Conservation (phyloP, 2,888 invertebrate genomes). For the Nasonovia ribisnigri region DNA sequence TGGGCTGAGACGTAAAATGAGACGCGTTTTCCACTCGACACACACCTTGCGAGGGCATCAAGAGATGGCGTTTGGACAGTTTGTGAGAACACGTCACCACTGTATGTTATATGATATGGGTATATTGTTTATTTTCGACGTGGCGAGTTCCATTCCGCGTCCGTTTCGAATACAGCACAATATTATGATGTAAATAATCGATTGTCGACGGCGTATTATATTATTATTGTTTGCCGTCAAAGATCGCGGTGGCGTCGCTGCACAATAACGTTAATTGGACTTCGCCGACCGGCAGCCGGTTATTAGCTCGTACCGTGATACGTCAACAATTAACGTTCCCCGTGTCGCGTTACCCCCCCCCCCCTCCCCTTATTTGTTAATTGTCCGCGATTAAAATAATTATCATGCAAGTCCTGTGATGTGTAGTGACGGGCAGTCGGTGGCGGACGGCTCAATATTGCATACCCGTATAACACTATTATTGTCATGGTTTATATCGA, state of each 20-base stretch:
- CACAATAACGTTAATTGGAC: neutral
- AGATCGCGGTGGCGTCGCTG: neutral
- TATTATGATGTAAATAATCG: too few relatives aligned
- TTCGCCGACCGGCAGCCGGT: neutral
- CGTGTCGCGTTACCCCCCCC: neutral
- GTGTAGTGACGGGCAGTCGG: neutral
- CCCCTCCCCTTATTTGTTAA: neutral
- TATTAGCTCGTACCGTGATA: conserved; percentile 36
- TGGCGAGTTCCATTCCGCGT: too few relatives aligned
- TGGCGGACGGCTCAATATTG: neutral
- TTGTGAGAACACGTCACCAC: too few relatives aligned
- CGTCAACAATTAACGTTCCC: conserved; percentile 16
- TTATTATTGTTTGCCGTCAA: neutral
- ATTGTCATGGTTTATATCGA: neutral
- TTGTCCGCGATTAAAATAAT: conserved; percentile 41
- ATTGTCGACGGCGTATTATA: neutral
- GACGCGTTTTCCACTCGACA: too few relatives aligned
- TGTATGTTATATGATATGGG: too few relatives aligned
- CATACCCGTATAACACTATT: neutral
- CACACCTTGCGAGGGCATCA: too few relatives aligned
- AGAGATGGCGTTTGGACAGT: too few relatives aligned
- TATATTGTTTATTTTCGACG: too few relatives aligned
- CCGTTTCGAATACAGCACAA: too few relatives aligned
- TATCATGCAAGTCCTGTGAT: neutral
- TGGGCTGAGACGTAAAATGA: too few relatives aligned